Evolutionary conservation across 2,113 vertebrate genomes (phyloP).

Genomic region (Bubo scandiacus): DNA sequence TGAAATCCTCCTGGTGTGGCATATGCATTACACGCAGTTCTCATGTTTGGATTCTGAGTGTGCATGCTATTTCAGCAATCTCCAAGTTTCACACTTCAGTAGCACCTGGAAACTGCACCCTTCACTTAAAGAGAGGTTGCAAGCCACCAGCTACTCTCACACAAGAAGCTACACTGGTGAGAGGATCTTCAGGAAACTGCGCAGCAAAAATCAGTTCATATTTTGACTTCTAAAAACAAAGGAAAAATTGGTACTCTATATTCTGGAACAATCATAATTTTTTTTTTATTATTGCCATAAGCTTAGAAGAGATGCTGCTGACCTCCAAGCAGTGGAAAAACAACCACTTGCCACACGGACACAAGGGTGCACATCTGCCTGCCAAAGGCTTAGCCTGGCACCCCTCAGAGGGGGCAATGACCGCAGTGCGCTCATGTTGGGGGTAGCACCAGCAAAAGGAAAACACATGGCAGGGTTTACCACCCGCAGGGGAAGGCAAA

Average conservation of each 20-base stretch:
- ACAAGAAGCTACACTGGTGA: not conserved
- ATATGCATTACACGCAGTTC: rapidly evolving
- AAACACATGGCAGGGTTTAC: not conserved
- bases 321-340: not conserved
- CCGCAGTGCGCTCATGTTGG: not conserved
- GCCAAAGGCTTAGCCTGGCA: not conserved
- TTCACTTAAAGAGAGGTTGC: not conserved
- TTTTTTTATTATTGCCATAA: not conserved
- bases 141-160: not conserved
- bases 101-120: not conserved
- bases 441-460: not conserved
- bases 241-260: not conserved
- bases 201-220: not conserved
- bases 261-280: not conserved
- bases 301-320: not conserved
- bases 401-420: not conserved
- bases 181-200: not conserved
- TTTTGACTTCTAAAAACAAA: not conserved
- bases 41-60: not conserved
- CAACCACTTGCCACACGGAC: not conserved
- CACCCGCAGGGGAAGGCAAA: not conserved
- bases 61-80: not conserved
- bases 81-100: not conserved
- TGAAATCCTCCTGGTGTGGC: not conserved
- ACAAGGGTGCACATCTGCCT: not conserved